These are phyloP conservation scores for Diarsia brunnea DNA, from an alignment of 2,888 invertebrate species.

Conservation along the genomic window DNA sequence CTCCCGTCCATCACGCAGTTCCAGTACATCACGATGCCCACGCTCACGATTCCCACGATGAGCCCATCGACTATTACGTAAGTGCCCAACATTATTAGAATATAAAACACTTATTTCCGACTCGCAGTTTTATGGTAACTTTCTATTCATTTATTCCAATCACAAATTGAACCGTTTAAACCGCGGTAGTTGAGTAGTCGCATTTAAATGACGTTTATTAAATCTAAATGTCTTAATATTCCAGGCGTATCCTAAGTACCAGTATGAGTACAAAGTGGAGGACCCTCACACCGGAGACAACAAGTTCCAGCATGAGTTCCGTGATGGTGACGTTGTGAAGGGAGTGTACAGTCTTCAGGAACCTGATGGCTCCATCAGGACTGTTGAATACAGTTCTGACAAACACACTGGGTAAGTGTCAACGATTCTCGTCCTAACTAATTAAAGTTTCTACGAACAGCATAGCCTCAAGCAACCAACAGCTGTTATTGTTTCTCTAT, in stretches of 20 bases:
- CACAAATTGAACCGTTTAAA: constrained; percentile 75
- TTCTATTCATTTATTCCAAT: constrained; percentile 82
- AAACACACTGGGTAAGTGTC: constrained; percentile 89
- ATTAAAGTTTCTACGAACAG: constrained; percentile 7
- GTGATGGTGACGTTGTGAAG: constrained; percentile 92
- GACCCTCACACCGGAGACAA: constrained; percentile 92
- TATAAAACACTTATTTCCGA: constrained; percentile 69
- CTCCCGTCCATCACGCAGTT: constrained; percentile 21
- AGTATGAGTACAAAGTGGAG: constrained; percentile 91
- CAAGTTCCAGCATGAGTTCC: constrained; percentile 91
- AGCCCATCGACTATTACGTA: constrained; percentile 88
- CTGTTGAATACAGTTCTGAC: constrained; percentile 91
- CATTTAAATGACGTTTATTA: constrained; percentile 73
- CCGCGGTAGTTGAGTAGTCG: constrained; percentile 63
- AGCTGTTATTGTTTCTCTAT: background rate
- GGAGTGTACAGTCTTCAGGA: constrained; percentile 92
- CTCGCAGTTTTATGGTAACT: constrained; percentile 77
- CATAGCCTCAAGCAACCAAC: background rate
- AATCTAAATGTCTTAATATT: constrained; percentile 69
- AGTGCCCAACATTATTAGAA: constrained; percentile 77
- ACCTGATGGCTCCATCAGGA: constrained; percentile 91
- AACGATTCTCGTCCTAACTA: background rate
- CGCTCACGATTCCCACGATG: constrained; percentile 73
- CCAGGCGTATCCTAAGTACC: constrained; percentile 91
- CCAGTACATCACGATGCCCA: constrained; percentile 58